These are phyloP conservation scores for Halichondria panicea DNA, from an alignment of 37 sponge, comb jelly and placozoan genomes.

Conservation along the genomic window DNA sequence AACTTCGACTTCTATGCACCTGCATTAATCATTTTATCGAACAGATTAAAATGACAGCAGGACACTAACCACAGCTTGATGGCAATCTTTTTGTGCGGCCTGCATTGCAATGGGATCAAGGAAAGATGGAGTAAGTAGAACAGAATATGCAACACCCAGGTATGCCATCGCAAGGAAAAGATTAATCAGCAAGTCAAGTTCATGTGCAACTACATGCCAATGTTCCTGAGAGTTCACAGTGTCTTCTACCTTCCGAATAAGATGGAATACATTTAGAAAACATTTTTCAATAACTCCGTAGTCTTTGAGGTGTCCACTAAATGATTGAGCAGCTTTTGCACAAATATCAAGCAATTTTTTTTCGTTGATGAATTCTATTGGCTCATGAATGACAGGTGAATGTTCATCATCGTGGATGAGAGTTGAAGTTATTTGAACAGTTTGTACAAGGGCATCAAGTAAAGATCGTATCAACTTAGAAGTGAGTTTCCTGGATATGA, in stretches of 20 bases:
- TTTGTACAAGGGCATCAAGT: neutral
- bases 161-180: constrained; percentile 10
- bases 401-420: no score
- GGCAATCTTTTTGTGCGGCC: constrained; percentile 9
- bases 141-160: constrained; percentile 26
- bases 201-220: neutral
- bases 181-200: constrained; percentile 3
- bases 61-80: constrained; percentile 25
- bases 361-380: neutral
- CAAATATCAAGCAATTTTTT: no score
- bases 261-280: no score
- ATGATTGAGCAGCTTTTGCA: constrained; percentile 2
- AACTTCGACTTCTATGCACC: no score
- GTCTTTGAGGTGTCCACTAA: neutral
- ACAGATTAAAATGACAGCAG: neutral
- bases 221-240: neutral
- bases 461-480: neutral
- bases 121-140: constrained; percentile 31
- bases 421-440: neutral
- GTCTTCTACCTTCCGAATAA: no score
- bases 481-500: neutral
- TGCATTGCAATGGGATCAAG: constrained; percentile 47
- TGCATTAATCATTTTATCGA: neutral
- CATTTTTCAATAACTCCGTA: no score
- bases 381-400: neutral